Evolutionary conservation across 2,888 invertebrate genomes (phyloP), one percentile per base, ranked within the genome.

Genomic region (Drosophila meridiana): DNA sequence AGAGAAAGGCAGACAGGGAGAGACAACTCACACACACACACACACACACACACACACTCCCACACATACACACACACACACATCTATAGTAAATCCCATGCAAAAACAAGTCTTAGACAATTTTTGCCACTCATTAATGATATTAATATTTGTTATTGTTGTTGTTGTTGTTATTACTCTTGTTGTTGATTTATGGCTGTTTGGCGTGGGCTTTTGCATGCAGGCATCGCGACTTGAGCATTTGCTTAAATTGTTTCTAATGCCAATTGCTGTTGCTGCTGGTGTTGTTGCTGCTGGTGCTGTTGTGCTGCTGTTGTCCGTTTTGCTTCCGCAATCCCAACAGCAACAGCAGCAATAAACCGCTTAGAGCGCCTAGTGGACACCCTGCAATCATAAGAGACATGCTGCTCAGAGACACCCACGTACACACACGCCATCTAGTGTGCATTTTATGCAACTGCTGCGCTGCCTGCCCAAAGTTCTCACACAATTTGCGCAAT

Each of bases 321-420:
- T 38, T 71, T 56, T 71, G 77, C 75, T 82, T 82, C 83, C 83
- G 82, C 75, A 76, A 83, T 83, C 74, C 59, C 76, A 64, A 50
- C 63, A 63, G 64, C 52, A 57, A 28, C 53, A 62, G 40, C 62
- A 26, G 26, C n/a, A 50, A 62, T 62, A 20, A 20, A 20, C 34
- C 59, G 48, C 36, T 1, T 52, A 20, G 20, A 6, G 13, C 26
- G 52, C 34, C 52, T 52, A 20, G 34, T 34, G 13, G 26, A 20
- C 20, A 36, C 52, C 34, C 11, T 4, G 34, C 20, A 52, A 20
- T 20, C 34, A 52, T n/a, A 7, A 7, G 20, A 11, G 2, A 4
- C 11, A 45, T 26, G 42, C 42, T n/a, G 1, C 9, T 20, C 20
- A 9, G 8, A 43, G 20, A 26, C 13, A 45, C 4, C 11, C 26